phyloP scores from a whole-genome alignment of 1,140 invertebrate species.

The Listronotus oregonensis region DNA sequence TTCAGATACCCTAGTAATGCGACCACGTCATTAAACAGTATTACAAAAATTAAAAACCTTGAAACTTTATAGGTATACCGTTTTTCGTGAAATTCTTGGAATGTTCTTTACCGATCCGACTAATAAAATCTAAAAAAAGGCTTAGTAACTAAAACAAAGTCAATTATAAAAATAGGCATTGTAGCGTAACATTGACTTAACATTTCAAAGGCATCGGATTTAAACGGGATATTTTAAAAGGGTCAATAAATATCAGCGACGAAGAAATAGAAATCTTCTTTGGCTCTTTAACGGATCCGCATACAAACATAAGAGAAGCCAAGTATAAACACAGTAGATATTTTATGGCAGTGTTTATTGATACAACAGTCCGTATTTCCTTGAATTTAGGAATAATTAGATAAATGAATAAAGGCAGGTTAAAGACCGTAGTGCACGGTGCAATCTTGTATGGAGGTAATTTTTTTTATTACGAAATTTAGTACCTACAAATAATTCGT shows the following conservation, averaged over 20 bases:
- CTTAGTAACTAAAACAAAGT: conserved; percentile 18
- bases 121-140: conserved; percentile 5
- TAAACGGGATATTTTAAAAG: conserved; percentile 23
- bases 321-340: conserved; percentile 12
- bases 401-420: no score
- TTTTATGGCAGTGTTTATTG: conserved; percentile 23
- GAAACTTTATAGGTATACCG: no score
- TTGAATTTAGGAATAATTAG: background rate
- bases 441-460: no score
- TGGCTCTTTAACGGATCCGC: conserved; percentile 17
- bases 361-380: conserved; percentile 8
- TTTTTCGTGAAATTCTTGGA: background rate
- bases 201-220: conserved; percentile 27
- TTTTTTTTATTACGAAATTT: no score
- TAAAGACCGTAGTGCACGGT: no score
- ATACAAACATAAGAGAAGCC: conserved; percentile 10
- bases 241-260: conserved; percentile 21
- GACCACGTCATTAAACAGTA: no score
- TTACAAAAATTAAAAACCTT: no score
- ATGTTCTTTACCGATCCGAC: conserved; percentile 7
- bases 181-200: conserved; percentile 23
- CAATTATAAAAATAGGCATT: conserved; percentile 24
- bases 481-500: no score
- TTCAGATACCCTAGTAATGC: no score
- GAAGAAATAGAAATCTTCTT: conserved; percentile 15